Evolutionary conservation across 1,140 invertebrate genomes (phyloP), one percentile per base, ranked within the genome.

Genomic region (Stegodyphus dumicola): DNA sequence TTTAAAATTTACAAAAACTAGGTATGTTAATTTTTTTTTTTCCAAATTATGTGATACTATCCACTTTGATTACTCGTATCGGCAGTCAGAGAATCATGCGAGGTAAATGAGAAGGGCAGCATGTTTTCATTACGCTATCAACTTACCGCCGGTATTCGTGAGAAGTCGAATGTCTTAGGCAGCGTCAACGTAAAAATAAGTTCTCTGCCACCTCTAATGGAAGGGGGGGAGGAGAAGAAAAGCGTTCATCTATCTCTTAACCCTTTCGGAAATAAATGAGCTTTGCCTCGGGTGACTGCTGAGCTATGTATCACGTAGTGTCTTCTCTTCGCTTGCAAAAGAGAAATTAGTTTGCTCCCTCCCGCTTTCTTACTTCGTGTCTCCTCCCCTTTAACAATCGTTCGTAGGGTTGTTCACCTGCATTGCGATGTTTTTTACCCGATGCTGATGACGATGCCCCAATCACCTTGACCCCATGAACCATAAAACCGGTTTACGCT

Each of bases 381-480:
- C 48, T 13, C 54, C 49, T 80, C 18, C 17, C 18, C 67, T 71
- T 53, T 9, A 71, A 56, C n/a, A 65, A 33, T 33, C 33, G 33
- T 33, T 33, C 33, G 18, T 13, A 17, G 78, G 78, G 78, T 80
- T 80, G 78, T 80, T 80, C 78, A 80, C 78, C 78, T 80, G 67
- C 48, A 60, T 60, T 17, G 64, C 51, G 75, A 77, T 77, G 75
- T 77, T 77, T 78, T 69, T 15, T 11, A 15, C 56, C 56, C 77
- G n/a, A 7, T 7, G 10, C 17, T 53, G 51, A 73, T 69, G 67
- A 15, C 67, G 78, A 64, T 80, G 78, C 53, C 78, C 78, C 67
- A 56, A 49, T 73, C 53, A 71, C 78, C 78, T 80, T 80, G 78
- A 80, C 78, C 78, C 78, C 18, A 71, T 80, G 78, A 69, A 71